phyloP scores from a whole-genome alignment of 2,797 vertebrate genomes.

The Parauchenoglanis ngamensis region DNA sequence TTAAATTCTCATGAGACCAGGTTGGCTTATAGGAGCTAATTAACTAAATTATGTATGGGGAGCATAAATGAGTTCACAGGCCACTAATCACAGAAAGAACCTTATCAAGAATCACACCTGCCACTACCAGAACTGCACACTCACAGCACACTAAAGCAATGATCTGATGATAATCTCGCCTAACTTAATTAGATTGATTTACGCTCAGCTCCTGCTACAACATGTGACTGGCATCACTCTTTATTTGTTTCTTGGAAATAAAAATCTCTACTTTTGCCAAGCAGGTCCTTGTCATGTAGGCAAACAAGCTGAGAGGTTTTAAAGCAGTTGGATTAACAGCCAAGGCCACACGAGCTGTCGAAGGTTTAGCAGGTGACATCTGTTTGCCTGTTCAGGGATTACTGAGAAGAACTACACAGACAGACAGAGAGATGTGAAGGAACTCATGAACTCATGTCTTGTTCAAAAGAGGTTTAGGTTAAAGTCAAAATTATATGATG shows the following conservation, averaged over 20 bases:
- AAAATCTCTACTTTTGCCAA: slow-evolving; percentile 53
- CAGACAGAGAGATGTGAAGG: slow-evolving; percentile 69
- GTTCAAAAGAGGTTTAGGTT: not conserved
- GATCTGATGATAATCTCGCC: slow-evolving; percentile 51
- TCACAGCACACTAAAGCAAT: slow-evolving; percentile 33
- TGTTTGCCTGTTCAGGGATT: slow-evolving; percentile 71
- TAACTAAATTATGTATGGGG: not conserved
- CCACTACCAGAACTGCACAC: not conserved
- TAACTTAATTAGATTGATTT: slow-evolving; percentile 50
- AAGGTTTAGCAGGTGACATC: slow-evolving; percentile 73
- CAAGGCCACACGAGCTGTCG: slow-evolving; percentile 54
- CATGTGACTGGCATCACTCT: slow-evolving; percentile 43
- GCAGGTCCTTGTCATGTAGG: slow-evolving; percentile 23
- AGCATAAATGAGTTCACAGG: not conserved
- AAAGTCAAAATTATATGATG: not conserved
- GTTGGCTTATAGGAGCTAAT: slow-evolving; percentile 2
- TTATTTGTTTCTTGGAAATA: slow-evolving; percentile 57
- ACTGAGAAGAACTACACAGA: slow-evolving; percentile 59
- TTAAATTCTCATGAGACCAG: not conserved
- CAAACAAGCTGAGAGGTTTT: slow-evolving; percentile 53
- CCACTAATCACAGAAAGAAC: slow-evolving; percentile 9
- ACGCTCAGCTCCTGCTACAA: slow-evolving; percentile 32
- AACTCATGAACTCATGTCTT: slow-evolving; percentile 35
- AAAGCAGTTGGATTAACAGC: slow-evolving; percentile 65
- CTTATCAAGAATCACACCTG: slow-evolving; percentile 29